Conservation (phyloP, 1,140 invertebrate genomes). For the Venustaconcha ellipsiformis region DNA sequence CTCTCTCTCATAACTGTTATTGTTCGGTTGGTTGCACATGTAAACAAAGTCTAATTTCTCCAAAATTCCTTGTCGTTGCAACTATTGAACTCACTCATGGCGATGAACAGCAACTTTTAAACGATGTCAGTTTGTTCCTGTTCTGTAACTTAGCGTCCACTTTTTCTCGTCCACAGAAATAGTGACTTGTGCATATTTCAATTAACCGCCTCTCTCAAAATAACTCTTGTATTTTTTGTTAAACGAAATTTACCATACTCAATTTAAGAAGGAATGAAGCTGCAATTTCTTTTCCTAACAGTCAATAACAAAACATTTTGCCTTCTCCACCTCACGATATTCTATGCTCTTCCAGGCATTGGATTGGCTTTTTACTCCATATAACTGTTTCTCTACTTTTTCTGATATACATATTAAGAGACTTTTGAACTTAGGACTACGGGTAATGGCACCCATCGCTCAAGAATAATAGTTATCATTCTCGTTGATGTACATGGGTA, state of each 20-base stretch:
- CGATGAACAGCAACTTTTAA: conserved; percentile 44
- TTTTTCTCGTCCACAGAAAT: conserved; percentile 42
- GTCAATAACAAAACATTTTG: not conserved
- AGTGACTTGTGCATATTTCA: conserved; percentile 38
- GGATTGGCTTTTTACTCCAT: conserved; percentile 7
- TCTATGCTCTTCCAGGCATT: conserved; percentile 3
- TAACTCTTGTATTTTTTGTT: conserved; percentile 7
- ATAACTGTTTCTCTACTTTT: too few relatives aligned
- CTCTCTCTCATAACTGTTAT: conserved; percentile 47
- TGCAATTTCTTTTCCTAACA: conserved; percentile 13
- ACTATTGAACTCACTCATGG: conserved; percentile 48
- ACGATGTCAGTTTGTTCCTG: conserved; percentile 43
- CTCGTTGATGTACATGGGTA: too few relatives aligned
- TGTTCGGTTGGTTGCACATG: conserved; percentile 52
- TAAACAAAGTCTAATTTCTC: conserved; percentile 53
- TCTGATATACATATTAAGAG: too few relatives aligned
- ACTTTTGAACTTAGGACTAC: too few relatives aligned
- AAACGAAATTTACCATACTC: not conserved
- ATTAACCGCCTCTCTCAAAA: conserved; percentile 41
- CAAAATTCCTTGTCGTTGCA: not conserved
- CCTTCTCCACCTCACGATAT: not conserved
- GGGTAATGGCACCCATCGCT: too few relatives aligned
- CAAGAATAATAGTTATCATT: too few relatives aligned
- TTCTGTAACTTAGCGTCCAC: conserved; percentile 42
- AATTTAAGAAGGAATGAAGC: conserved; percentile 6